phyloP scores from a whole-genome alignment of 2,113 vertebrate species.

The Varanus salvator region DNA sequence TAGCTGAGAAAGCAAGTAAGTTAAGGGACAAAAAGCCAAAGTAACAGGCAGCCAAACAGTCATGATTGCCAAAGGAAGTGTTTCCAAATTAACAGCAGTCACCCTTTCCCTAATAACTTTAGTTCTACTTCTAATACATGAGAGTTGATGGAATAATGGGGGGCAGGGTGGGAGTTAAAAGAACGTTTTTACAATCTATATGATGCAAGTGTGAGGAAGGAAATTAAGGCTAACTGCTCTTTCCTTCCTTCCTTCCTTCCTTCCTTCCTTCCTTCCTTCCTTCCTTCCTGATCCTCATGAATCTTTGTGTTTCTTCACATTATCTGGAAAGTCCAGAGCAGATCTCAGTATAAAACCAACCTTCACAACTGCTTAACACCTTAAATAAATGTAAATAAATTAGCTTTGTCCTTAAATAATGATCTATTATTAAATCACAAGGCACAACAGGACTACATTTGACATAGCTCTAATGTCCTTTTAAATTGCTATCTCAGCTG shows the following conservation, averaged over 20 bases:
- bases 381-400: slow-evolving; percentile 29
- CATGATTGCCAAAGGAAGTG: background rate
- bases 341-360: background rate
- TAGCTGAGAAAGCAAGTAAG: no score
- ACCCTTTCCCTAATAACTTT: background rate
- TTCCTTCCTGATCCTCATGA: no score
- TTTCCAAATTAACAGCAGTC: background rate
- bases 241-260: background rate
- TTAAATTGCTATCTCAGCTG: background rate
- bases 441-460: background rate
- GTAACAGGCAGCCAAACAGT: no score
- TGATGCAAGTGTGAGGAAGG: background rate
- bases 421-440: background rate
- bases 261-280: background rate
- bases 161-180: background rate
- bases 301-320: no score
- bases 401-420: background rate
- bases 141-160: background rate
- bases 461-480: background rate
- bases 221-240: background rate
- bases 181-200: background rate
- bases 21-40: no score
- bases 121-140: background rate
- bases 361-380: background rate
- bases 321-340: background rate